Conservation (phyloP, 2,113 vertebrate species). For the Ophthalmolycus amberensis region DNA sequence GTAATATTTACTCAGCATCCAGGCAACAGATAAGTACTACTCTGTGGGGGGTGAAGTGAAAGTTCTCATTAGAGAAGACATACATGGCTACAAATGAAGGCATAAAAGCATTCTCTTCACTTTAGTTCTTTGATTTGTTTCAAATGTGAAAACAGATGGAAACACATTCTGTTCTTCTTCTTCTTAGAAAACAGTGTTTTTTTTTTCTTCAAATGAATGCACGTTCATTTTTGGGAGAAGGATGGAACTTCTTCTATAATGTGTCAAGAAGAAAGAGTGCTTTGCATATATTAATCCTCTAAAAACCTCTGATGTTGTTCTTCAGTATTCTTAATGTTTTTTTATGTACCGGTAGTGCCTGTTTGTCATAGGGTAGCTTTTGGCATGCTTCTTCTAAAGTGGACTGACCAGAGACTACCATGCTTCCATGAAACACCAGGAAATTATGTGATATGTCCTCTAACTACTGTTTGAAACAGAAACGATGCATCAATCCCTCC, state of each 20-base stretch:
- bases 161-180: conserved; percentile 5
- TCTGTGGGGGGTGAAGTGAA: conserved; percentile 19
- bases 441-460: not conserved
- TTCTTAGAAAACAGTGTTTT: conserved; percentile 17
- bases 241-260: conserved; percentile 10
- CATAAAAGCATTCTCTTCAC: not conserved
- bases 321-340: conserved; percentile 22
- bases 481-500: not conserved
- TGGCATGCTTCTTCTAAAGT: not conserved
- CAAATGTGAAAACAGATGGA: not conserved
- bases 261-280: conserved; percentile 16
- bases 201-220: conserved; percentile 5
- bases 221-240: not conserved
- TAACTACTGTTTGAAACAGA: not conserved
- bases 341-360: not conserved
- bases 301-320: conserved; percentile 10
- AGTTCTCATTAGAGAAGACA: conserved; percentile 42
- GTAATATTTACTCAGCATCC: conserved; percentile 43
- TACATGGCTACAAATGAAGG: not conserved
- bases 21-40: conserved; percentile 25
- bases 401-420: conserved; percentile 2
- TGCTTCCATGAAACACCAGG: conserved; percentile 10
- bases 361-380: not conserved
- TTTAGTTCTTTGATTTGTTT: not conserved
- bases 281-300: conserved; percentile 29